phyloP scores from a whole-genome alignment of 2,888 invertebrate genomes.

The Melieria omissa region DNA sequence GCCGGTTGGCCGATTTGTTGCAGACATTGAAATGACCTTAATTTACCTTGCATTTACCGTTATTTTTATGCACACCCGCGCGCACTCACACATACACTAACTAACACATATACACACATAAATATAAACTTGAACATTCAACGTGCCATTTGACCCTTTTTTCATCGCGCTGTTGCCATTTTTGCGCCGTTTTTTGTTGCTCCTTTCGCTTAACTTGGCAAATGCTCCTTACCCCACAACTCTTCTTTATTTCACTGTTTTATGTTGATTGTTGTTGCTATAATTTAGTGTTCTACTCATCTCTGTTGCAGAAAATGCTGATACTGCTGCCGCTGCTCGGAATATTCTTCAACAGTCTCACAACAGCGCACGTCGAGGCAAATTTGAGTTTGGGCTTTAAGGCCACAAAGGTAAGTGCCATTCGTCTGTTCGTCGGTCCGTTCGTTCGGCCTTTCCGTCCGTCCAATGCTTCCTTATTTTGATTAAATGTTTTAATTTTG shows the following conservation, averaged over 20 bases:
- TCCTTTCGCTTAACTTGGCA: neutral
- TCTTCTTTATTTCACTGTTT: conserved; percentile 9
- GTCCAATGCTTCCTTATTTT: too few species aligned
- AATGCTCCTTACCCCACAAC: neutral
- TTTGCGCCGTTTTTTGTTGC: neutral
- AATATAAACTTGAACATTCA: conserved; percentile 7
- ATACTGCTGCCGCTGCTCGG: conserved; percentile 64
- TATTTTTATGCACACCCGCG: neutral
- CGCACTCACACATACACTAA: neutral
- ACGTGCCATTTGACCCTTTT: conserved; percentile 24
- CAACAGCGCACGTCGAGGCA: conserved; percentile 58
- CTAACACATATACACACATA: neutral
- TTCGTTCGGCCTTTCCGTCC: too few species aligned
- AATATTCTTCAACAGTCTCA: conserved; percentile 63
- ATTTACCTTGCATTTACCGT: conserved; percentile 35
- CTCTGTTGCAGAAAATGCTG: conserved; percentile 64
- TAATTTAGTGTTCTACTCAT: neutral
- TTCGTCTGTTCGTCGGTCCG: too few species aligned
- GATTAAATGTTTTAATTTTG: neutral
- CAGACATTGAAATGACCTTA: conserved; percentile 58
- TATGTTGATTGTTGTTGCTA: neutral
- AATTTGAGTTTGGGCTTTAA: conserved; percentile 63
- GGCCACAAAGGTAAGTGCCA: conserved; percentile 60
- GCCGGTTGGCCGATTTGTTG: conserved; percentile 7
- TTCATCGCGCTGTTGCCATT: neutral